Evolutionary conservation across 53 echinoderm and acorn worm genomes (phyloP), one percentile per base, ranked within the genome.

Genomic region (Echinarachnius parma): DNA sequence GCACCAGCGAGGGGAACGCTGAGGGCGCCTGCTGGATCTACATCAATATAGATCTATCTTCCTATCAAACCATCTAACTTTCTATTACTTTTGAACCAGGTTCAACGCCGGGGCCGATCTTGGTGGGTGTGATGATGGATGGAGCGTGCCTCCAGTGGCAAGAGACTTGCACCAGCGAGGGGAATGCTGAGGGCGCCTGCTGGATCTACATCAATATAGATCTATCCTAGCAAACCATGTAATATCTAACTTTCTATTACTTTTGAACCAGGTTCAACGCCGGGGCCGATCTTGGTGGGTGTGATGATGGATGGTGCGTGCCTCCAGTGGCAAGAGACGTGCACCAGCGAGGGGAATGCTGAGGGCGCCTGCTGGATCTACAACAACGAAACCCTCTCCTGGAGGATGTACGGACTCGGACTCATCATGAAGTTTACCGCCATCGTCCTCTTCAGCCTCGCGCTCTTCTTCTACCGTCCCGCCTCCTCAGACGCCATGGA

Each of bases 11-110:
- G 26, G 87, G 87, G 1, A 60, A 45, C 45, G 66, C 59, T 10
- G 52, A 69, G 53, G 87, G 87, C 10, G 63, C 87, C 11, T 87
- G 87, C 36, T 87, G 82, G 76, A 62, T 87, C 54, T 87, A 87
- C 68, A 77, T 75, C 65, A 61, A 77, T n/a, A n/a, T n/a, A n/a
- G n/a, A n/a, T n/a, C n/a, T n/a, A n/a, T n/a, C n/a, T n/a, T n/a
- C n/a, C n/a, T n/a, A n/a, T n/a, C n/a, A n/a, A n/a, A n/a, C n/a
- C n/a, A n/a, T n/a, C n/a, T n/a, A n/a, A 62, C 8, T 23, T 18
- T 53, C 39, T 39, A 9, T 13, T 39, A 7, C 39, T 39, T 13
- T 39, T 49, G 13, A 14, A 22, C 9, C 64, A 84, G 84, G 84
- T 30, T 46, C 71, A 23, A 77, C 82, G 4, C 82, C 78, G 23